Evolutionary conservation across 2,888 invertebrate genomes (phyloP).

Genomic region (Laspeyria flexula): DNA sequence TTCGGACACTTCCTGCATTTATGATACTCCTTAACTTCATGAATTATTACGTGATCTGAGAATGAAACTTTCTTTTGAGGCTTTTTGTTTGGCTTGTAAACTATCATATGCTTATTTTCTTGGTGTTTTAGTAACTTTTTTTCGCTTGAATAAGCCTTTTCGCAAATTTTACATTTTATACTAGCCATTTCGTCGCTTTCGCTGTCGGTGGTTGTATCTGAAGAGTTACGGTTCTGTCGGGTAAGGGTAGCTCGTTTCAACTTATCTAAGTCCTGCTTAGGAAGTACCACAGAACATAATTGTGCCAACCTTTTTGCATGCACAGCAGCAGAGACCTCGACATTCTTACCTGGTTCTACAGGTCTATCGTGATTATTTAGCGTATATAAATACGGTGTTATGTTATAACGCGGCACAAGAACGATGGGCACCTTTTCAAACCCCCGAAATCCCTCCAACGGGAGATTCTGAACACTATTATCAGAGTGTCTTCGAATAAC

Average conservation of each 20-base stretch:
- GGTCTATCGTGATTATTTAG: neutral
- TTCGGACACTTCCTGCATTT: slow-evolving; percentile 74
- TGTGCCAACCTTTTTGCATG: slow-evolving; percentile 38
- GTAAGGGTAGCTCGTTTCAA: slow-evolving; percentile 39
- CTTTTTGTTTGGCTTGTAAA: slow-evolving; percentile 52
- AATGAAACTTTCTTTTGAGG: slow-evolving; percentile 72
- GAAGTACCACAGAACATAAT: slow-evolving; percentile 58
- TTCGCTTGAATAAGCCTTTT: slow-evolving; percentile 63
- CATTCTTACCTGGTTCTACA: neutral
- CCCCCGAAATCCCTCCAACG: slow-evolving; percentile 58
- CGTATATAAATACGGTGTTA: slow-evolving; percentile 54
- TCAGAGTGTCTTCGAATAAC: slow-evolving; percentile 19
- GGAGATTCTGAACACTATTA: slow-evolving; percentile 38
- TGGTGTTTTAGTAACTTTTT: slow-evolving; percentile 68
- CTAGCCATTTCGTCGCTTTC: slow-evolving; percentile 47
- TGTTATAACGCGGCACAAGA: slow-evolving; percentile 56
- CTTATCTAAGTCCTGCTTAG: slow-evolving; percentile 55
- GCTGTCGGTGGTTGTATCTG: slow-evolving; percentile 41
- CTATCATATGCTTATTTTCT: slow-evolving; percentile 69
- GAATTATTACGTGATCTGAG: slow-evolving; percentile 72
- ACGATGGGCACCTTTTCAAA: slow-evolving; percentile 63
- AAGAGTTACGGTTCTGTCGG: slow-evolving; percentile 13
- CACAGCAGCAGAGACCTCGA: neutral
- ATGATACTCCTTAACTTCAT: slow-evolving; percentile 71
- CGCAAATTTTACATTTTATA: slow-evolving; percentile 69